Conservation (phyloP, 1,140 invertebrate species). For the Aphelinus certus region DNA sequence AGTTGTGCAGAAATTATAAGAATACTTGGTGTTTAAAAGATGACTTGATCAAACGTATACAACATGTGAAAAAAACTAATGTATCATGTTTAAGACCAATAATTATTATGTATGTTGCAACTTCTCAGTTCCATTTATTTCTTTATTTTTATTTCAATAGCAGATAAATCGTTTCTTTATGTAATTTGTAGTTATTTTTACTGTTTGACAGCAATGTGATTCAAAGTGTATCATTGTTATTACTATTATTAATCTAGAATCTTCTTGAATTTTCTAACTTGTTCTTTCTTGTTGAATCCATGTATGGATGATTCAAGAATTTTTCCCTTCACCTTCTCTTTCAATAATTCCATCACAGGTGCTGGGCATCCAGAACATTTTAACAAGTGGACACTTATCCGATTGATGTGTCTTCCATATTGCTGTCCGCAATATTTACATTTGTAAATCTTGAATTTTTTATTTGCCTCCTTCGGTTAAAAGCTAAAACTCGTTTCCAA, state of each 20-base stretch:
- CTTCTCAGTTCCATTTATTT: too few species aligned
- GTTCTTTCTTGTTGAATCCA: slow-evolving; percentile 38
- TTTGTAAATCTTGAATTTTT: slow-evolving; percentile 39
- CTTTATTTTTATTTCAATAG: too few species aligned
- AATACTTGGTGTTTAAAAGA: slow-evolving; percentile 56
- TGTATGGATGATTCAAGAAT: slow-evolving; percentile 35
- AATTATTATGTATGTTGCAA: too few species aligned
- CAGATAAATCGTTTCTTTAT: too few species aligned
- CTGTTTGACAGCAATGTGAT: too few species aligned
- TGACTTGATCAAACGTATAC: too few species aligned
- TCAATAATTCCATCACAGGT: slow-evolving; percentile 33
- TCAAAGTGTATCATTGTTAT: too few species aligned
- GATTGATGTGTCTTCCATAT: slow-evolving; percentile 37
- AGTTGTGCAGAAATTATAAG: not conserved
- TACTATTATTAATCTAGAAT: slow-evolving; percentile 19
- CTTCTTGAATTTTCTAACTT: slow-evolving; percentile 38
- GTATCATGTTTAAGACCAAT: too few species aligned
- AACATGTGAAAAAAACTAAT: too few species aligned
- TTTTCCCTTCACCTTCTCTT: slow-evolving; percentile 37
- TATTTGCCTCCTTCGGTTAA: slow-evolving; percentile 35
- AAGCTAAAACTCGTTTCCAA: slow-evolving; percentile 33
- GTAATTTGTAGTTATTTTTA: too few species aligned
- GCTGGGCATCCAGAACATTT: slow-evolving; percentile 36
- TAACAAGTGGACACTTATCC: slow-evolving; percentile 39
- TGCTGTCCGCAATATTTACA: slow-evolving; percentile 38